phyloP scores from a whole-genome alignment of 1,140 invertebrate species.

The Aphaenogaster rudis region DNA sequence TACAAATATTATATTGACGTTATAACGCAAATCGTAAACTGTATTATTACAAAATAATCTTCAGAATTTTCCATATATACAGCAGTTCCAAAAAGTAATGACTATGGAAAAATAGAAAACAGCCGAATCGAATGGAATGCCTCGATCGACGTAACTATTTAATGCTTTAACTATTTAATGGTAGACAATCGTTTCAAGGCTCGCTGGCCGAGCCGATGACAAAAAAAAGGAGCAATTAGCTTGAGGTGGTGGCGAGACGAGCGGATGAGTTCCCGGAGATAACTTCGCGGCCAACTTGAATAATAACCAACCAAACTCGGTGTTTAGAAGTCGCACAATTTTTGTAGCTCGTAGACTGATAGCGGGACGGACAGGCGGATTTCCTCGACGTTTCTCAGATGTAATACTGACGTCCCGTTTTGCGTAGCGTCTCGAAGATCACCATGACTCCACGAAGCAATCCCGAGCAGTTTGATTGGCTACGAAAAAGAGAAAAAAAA shows the following conservation, averaged over 20 bases:
- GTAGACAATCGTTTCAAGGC: constrained; percentile 68
- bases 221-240: constrained; percentile 40
- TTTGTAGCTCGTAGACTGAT: constrained; percentile 80
- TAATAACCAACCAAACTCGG: constrained; percentile 64
- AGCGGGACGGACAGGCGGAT: constrained; percentile 48
- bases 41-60: not conserved
- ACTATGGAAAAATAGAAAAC: not conserved
- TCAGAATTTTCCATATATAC: not conserved
- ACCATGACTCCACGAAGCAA: constrained; percentile 14
- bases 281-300: constrained; percentile 66
- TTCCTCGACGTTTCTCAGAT: constrained; percentile 56
- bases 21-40: not conserved
- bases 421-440: constrained; percentile 41
- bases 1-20: not conserved
- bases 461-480: not conserved
- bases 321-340: constrained; percentile 81
- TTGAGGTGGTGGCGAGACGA: constrained; percentile 40
- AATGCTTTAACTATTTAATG: constrained; percentile 61
- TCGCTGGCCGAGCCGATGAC: constrained; percentile 80
- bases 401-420: constrained; percentile 59
- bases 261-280: constrained; percentile 42
- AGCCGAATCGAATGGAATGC: constrained; percentile 22
- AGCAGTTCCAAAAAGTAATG: not conserved
- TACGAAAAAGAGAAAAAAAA: not conserved
- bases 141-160: constrained; percentile 21